Evolutionary conservation across 2,113 vertebrate species (phyloP).

Genomic region (Aythya baeri): DNA sequence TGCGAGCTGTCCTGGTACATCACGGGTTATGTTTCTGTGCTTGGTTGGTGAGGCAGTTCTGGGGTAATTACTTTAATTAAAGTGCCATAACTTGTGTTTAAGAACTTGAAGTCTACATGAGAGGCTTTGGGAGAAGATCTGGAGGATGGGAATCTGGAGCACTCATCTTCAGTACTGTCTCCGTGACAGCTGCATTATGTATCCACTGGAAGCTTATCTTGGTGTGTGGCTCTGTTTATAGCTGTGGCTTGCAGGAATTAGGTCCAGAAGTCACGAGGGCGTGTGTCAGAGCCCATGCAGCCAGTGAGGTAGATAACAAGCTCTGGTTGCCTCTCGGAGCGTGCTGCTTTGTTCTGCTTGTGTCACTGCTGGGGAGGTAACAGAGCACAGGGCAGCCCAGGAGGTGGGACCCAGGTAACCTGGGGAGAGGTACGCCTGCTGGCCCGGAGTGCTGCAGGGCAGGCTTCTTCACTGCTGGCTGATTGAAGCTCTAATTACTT

Average conservation of each 20-base stretch:
- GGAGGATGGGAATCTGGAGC: not conserved
- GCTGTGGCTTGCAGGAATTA: not conserved
- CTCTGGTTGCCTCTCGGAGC: not conserved
- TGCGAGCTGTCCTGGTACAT: accelerated
- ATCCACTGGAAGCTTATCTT: not conserved
- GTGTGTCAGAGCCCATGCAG: not conserved
- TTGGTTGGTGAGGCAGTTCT: not conserved
- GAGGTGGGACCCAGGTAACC: accelerated
- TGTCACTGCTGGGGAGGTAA: not conserved
- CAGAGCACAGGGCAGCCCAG: not conserved
- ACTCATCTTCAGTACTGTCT: not conserved
- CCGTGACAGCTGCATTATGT: accelerated
- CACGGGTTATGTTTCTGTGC: not conserved
- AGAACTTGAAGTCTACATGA: accelerated
- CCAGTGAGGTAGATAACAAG: not conserved
- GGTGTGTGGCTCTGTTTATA: not conserved
- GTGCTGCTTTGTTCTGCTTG: not conserved
- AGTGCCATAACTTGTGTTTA: not conserved
- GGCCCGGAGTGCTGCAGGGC: not conserved
- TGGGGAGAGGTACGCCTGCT: not conserved
- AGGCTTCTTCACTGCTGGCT: not conserved
- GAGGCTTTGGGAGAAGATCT: not conserved
- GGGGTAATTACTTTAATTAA: not conserved
- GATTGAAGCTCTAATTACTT: not conserved
- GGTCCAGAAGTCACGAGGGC: not conserved